Evolutionary conservation across 2,888 invertebrate genomes (phyloP).

Genomic region (Subacronicta megacephala): DNA sequence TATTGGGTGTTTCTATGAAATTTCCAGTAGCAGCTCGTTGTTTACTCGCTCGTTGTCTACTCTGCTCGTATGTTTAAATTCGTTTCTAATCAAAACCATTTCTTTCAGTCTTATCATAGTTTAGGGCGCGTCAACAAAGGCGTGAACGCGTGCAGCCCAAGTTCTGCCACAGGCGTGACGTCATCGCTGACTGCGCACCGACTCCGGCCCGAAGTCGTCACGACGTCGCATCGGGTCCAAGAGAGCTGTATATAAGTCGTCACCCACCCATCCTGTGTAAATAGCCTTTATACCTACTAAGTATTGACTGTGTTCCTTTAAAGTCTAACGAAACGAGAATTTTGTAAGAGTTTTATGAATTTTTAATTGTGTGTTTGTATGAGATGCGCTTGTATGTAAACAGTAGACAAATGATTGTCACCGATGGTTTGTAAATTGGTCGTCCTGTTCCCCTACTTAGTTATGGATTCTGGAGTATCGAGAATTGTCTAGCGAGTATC

Average conservation of each 20-base stretch:
- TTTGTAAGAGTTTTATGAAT: slow-evolving; percentile 65
- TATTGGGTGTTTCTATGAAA: too few relatives aligned
- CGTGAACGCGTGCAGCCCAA: slow-evolving; percentile 89
- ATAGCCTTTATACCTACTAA: slow-evolving; percentile 64
- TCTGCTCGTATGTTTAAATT: too few relatives aligned
- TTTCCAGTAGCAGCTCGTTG: too few relatives aligned
- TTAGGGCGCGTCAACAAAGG: slow-evolving; percentile 92
- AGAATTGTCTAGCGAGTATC: background rate
- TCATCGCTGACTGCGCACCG: slow-evolving; percentile 94
- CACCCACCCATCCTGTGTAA: slow-evolving; percentile 69
- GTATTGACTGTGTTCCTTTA: slow-evolving; percentile 76
- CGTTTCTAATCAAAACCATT: slow-evolving; percentile 40
- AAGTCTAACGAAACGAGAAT: slow-evolving; percentile 60
- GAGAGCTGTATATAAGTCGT: slow-evolving; percentile 95
- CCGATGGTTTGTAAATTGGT: slow-evolving; percentile 29
- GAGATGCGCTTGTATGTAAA: slow-evolving; percentile 64
- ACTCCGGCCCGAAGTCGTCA: slow-evolving; percentile 95
- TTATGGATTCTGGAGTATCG: slow-evolving; percentile 12
- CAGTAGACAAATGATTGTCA: slow-evolving; percentile 39
- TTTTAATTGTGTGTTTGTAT: slow-evolving; percentile 60
- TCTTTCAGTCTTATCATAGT: slow-evolving; percentile 94
- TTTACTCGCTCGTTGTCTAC: too few relatives aligned
- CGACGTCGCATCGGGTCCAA: slow-evolving; percentile 96
- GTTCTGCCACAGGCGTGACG: slow-evolving; percentile 89
- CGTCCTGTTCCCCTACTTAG: slow-evolving; percentile 1